phyloP scores from a whole-genome alignment of 1,140 invertebrate species.

The Heliconius hermathena region DNA sequence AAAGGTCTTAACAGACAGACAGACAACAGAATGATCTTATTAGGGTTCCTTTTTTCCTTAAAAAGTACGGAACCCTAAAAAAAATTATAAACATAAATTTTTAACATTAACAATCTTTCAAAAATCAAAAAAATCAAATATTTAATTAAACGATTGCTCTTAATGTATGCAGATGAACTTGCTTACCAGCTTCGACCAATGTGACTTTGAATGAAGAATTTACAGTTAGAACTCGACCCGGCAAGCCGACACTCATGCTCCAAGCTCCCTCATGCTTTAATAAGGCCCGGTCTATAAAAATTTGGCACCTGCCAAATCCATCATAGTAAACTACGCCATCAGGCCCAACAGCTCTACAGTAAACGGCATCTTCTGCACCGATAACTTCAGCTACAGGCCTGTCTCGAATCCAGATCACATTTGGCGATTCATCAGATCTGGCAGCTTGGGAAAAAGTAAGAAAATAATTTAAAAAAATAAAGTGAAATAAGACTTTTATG shows the following conservation, averaged over 20 bases:
- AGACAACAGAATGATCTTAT: too few species aligned
- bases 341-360: slow-evolving; percentile 54
- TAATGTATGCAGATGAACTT: not conserved
- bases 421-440: not conserved
- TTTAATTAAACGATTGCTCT: too few species aligned
- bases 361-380: slow-evolving; percentile 59
- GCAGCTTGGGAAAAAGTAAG: slow-evolving; percentile 25
- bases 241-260: slow-evolving; percentile 52
- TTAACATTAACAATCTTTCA: too few species aligned
- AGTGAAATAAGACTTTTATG: too few species aligned
- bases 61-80: too few species aligned
- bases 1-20: too few species aligned
- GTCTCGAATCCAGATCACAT: slow-evolving; percentile 41
- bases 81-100: too few species aligned
- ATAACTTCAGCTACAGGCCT: slow-evolving; percentile 43
- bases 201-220: slow-evolving; percentile 45
- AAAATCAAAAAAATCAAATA: too few species aligned
- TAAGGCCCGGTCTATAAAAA: slow-evolving; percentile 50
- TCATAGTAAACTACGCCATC: slow-evolving; percentile 47
- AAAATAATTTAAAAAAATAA: not conserved
- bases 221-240: slow-evolving; percentile 53
- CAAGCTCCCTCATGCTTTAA: slow-evolving; percentile 54
- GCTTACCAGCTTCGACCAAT: slow-evolving; percentile 49
- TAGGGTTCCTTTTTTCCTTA: too few species aligned
- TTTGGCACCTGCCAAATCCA: slow-evolving; percentile 58